Evolutionary conservation across 2,888 invertebrate genomes (phyloP), one percentile per base, ranked within the genome.

Genomic region (Latrodectus hesperus): DNA sequence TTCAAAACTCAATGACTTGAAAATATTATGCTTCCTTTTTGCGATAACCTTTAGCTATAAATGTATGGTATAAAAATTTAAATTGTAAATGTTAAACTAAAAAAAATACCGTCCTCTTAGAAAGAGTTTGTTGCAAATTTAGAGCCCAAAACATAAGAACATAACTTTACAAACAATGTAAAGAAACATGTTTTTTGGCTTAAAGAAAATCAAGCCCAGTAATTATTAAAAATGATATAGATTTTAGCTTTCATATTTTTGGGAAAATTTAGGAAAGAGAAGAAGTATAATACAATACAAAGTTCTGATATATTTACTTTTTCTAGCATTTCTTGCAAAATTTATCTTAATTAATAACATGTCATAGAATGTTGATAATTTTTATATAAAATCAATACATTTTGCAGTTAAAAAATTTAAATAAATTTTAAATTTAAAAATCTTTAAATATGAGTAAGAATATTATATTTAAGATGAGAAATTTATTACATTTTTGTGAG

Each of bases 71-170:
- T 51, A 55, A 60, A n/a, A 52, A 26, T 64, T 51, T 72, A 72
- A 84, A 65, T 26, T 51, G 65, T 67, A 71, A 53, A 65, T 71
- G 71, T 71, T 64, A 76, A 71, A 67, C 60, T 71, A 22, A 52
- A 75, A 51, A 81, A 74, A 87, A 87, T 79, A 86, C 86, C 86
- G 86, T 87, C 86, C 86, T 87, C 49, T 64, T 87, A 81, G 76
- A 72, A 77, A 68, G 74, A 75, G 81, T 82, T 70, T 70, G 65
- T 81, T 87, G 10, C 64, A 72, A 72, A 51, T 87, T 51, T 81
- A 81, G 86, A 81, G 77, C 86, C 86, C 81, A 77, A 1, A 68
- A 81, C 80, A 67, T 65, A 86, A 76, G 68, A 38, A 75, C 75
- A 26, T n/a, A 14, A 17, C 73, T 77, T 76, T 64, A 72, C 73